Percentiles rank a stretch among this genome's conserved stretches.
Conservation (phyloP, 2,888 invertebrate species). For the Drosophila putrida region DNA sequence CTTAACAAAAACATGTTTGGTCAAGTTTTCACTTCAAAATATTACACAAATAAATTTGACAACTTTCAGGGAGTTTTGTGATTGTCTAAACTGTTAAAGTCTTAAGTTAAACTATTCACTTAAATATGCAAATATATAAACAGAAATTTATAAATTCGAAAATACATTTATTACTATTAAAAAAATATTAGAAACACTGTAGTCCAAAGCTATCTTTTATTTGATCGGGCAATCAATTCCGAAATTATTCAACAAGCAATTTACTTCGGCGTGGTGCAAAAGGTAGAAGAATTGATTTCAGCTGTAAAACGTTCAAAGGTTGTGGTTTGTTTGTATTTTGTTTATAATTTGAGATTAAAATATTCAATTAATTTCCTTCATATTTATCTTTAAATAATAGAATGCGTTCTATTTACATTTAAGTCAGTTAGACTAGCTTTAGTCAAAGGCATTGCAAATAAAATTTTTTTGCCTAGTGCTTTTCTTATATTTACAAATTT, state of each 20-base stretch:
- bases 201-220: no score
- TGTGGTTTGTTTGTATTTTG: no score
- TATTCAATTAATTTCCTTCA: background rate
- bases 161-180: background rate
- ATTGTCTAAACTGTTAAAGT: background rate
- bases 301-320: no score
- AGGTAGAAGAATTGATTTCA: no score
- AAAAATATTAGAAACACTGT: no score
- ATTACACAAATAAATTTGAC: constrained; percentile 24
- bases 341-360: no score
- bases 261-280: no score
- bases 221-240: no score
- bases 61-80: constrained; percentile 11
- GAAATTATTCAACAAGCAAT: no score
- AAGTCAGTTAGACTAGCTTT: constrained; percentile 36
- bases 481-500: constrained; percentile 42
- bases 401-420: constrained; percentile 22
- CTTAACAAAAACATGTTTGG: constrained; percentile 56
- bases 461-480: constrained; percentile 45
- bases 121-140: background rate
- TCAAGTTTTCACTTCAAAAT: constrained; percentile 14
- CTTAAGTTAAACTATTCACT: constrained; percentile 26
- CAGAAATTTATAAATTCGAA: background rate
- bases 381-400: constrained; percentile 23
- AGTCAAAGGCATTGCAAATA: constrained; percentile 46